Base-by-base conservation (phyloP, 2,113 vertebrate species). In the Rhizomys pruinosus region DNA sequence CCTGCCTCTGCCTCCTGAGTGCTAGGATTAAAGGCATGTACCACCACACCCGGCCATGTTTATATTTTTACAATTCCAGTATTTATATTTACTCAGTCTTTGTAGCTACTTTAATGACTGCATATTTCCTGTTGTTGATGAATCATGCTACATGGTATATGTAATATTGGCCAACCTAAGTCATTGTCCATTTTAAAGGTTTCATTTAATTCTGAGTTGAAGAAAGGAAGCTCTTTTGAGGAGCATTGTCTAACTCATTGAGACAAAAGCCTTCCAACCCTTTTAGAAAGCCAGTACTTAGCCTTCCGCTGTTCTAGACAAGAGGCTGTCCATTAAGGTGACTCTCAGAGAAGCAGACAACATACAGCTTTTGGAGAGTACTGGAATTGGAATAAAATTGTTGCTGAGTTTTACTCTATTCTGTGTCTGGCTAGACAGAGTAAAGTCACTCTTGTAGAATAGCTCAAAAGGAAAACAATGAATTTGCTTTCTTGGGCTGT, bases 391-490 rank as follows among this genome's bases (percentile, higher is more conserved):
- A 85, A 85, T 77, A 88, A 95, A 89, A 47, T 17, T 57, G 44
- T 79, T 81, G 29, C 74, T 95, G 69, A 13, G 22, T 94, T 90
- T 92, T 94, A 5, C 44, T 55, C 6, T 94, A 22, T 80, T 94
- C 68, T 77, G 23, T 77, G 39, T 87, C 94, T 89, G 44, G n/a
- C 44, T 68, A 82, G 47, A 73, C n/a, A 85, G 16, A 25, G 9
- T 6, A 85, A 90, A 57, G 42, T 78, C 68, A 42, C 32, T 85
- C n/a, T 32, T 52, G 52, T 86, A 71, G 71, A 80, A 78, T 5
- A 90, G 77, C 89, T 91, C 59, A 94, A 32, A 91, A 94, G 44
- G 27, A 94, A 89, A 84, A 52, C 37, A 95, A 52, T 87, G 22
- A 63, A 71, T 9, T 88, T 52, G 57, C 42, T 80, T 93, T 89